phyloP scores from a whole-genome alignment of 2,888 invertebrate species.

The Tryphoninae sp. region DNA sequence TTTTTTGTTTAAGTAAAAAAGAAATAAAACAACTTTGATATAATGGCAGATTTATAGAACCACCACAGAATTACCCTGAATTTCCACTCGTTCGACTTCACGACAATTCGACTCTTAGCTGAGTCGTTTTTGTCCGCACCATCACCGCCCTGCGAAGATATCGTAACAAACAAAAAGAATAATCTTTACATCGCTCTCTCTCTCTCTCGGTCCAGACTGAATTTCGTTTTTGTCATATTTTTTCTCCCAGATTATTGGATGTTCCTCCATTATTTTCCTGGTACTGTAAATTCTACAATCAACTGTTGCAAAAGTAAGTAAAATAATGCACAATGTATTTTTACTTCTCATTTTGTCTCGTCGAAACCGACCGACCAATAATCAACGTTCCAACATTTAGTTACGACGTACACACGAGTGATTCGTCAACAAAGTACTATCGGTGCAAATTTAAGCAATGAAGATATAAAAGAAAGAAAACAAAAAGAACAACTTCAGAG shows the following conservation, averaged over 20 bases:
- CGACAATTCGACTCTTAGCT: slow-evolving; percentile 82
- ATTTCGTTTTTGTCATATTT: neutral
- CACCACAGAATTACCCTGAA: slow-evolving; percentile 84
- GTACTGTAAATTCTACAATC: too few species aligned
- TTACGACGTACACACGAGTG: slow-evolving; percentile 10
- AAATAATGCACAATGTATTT: neutral
- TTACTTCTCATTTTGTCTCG: neutral
- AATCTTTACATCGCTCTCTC: slow-evolving; percentile 32
- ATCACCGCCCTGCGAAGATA: slow-evolving; percentile 82
- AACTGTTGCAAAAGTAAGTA: too few species aligned
- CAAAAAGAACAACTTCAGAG: neutral
- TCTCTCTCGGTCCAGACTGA: slow-evolving; percentile 14
- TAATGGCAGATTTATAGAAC: slow-evolving; percentile 63
- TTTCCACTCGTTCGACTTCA: slow-evolving; percentile 87
- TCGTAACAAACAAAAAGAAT: slow-evolving; percentile 68
- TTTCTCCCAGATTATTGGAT: neutral
- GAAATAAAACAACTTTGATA: slow-evolving; percentile 5
- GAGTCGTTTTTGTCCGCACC: slow-evolving; percentile 82
- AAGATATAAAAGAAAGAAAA: slow-evolving; percentile 3
- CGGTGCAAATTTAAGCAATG: slow-evolving; percentile 26
- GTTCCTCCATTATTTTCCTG: slow-evolving; percentile 6
- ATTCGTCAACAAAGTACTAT: slow-evolving; percentile 18
- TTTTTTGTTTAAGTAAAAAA: neutral
- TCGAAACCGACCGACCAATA: neutral
- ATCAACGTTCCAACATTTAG: neutral